phyloP scores from a whole-genome alignment of 1,140 invertebrate genomes.

The Acromyrmex echinatior region DNA sequence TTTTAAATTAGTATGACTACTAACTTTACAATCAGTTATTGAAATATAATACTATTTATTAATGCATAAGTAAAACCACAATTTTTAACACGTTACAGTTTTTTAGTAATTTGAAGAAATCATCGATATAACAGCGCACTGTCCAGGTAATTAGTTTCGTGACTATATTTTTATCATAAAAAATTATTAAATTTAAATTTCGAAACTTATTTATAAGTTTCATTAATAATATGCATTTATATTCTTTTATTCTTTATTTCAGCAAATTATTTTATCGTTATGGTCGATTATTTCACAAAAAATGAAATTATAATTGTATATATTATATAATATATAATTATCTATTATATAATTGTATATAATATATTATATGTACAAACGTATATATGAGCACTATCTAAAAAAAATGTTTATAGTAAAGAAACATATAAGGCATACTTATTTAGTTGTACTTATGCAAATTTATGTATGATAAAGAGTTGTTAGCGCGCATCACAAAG shows the following conservation, averaged over 20 bases:
- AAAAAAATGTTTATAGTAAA: neutral
- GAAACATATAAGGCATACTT: neutral
- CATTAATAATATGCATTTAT: neutral
- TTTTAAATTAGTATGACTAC: too few species aligned
- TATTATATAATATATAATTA: too few species aligned
- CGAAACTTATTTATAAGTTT: neutral
- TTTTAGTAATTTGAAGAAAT: too few species aligned
- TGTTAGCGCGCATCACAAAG: constrained; percentile 24
- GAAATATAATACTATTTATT: too few species aligned
- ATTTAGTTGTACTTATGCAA: neutral
- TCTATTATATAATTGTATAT: too few species aligned
- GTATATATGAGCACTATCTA: neutral
- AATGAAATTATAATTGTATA: too few species aligned
- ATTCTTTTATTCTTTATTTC: neutral
- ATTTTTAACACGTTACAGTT: too few species aligned
- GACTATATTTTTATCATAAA: neutral
- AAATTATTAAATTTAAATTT: neutral
- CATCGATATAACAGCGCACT: too few species aligned
- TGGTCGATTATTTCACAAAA: neutral
- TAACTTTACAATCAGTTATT: too few species aligned
- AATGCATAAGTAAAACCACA: too few species aligned
- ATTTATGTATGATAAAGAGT: neutral
- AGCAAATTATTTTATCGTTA: neutral
- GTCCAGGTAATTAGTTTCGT: too few species aligned
- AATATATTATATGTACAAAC: neutral